Evolutionary conservation across 2,888 invertebrate genomes (phyloP), one percentile per base, ranked within the genome.

Genomic region (Dryobota labecula): DNA sequence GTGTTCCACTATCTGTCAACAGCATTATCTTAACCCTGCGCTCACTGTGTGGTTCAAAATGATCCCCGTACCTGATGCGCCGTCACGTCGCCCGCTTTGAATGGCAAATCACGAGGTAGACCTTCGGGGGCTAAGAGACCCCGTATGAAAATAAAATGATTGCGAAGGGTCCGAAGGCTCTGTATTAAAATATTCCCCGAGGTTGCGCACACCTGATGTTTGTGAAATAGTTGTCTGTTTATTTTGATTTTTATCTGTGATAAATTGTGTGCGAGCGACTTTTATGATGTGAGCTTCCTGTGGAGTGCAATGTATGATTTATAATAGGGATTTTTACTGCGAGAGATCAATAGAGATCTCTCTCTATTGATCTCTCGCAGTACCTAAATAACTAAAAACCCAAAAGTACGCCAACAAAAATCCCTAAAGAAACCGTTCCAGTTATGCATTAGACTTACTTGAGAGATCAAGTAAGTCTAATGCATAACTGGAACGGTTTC

Each of bases 121-220:
- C 95, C 95, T 93, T 94, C 87, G 86, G 95, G 95, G 95, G 92
- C 93, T 92, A 82, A 9, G 95, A 90, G 95, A 93, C 92, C 90
- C 86, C 83, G 93, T 93, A 95, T 95, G 94, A 95, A 95, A 95
- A 95, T 95, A 95, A 95, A 94, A 95, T 95, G 95, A 95, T 95
- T 94, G 95, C 93, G 89, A 86, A 93, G 93, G 94, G 94, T 92
- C 91, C 90, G 86, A 82, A 80, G 88, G 89, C 86, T 89, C 90
- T 90, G 93, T 94, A 94, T 95, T 95, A 95, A 93, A 95, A 94
- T 94, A 94, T 94, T 92, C 95, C 94, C 94, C 83, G 86, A 90
- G 94, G 94, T 87, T 87, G 86, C 84, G 84, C 80, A 87, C 95
- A 95, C 95, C 95, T 95, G 95, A 94, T 95, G 95, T 94, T 94